A percentile compares a stretch with the other conserved stretches of the same genome.
Evolutionary conservation across 1,140 invertebrate species (phyloP).

Genomic region (Macrostomum lignano): DNA sequence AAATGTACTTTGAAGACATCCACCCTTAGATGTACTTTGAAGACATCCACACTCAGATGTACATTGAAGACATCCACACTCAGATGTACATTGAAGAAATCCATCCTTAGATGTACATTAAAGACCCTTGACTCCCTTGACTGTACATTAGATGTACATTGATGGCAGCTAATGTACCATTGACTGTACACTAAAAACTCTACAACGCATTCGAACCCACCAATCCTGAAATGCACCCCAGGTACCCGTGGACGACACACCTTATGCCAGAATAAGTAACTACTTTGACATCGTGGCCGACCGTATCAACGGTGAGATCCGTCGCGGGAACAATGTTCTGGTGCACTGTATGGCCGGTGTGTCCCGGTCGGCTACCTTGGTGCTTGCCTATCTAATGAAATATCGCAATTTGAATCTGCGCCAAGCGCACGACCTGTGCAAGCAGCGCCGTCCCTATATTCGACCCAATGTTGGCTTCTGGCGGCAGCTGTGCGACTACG

Average conservation of each 20-base stretch:
- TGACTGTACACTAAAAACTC: constrained; percentile 10
- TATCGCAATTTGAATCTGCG: constrained; percentile 42
- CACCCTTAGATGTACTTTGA: too few relatives aligned
- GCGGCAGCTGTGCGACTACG: constrained; percentile 46
- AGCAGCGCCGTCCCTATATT: constrained; percentile 40
- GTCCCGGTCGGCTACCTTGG: constrained; percentile 50
- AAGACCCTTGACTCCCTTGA: too few relatives aligned
- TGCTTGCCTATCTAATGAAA: constrained; percentile 60
- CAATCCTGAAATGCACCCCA: too few relatives aligned
- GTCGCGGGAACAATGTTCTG: constrained; percentile 38
- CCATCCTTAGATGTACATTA: too few relatives aligned
- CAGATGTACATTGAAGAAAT: too few relatives aligned
- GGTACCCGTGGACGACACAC: constrained; percentile 34
- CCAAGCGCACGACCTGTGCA: constrained; percentile 47
- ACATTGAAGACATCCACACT: too few relatives aligned
- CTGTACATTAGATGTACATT: constrained; percentile 26
- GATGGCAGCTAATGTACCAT: constrained; percentile 9
- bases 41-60: too few relatives aligned
- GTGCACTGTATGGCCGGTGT: constrained; percentile 69
- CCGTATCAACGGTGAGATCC: constrained; percentile 13
- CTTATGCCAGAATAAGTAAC: constrained; percentile 36
- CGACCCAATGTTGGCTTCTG: constrained; percentile 67
- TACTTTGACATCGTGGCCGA: constrained; percentile 39
- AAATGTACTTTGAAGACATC: too few relatives aligned
- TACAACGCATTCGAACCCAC: constrained; percentile 37